Evolutionary conservation across 2,113 vertebrate species (phyloP).

Genomic region (Cebidichthys violaceus): DNA sequence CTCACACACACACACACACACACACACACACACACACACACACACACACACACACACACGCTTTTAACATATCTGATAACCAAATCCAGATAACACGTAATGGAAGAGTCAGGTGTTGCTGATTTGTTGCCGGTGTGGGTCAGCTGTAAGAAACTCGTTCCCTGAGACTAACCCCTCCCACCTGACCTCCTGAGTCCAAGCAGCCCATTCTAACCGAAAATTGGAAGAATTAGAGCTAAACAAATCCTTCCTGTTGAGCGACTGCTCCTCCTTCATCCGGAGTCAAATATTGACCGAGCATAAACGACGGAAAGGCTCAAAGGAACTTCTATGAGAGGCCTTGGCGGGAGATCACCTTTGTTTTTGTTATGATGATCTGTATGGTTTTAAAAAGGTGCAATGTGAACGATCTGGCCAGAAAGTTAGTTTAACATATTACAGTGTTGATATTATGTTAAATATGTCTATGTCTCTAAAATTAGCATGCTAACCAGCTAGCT

Average conservation of each 20-base stretch:
- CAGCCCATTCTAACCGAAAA: background rate
- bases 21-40: no score
- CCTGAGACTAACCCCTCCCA: background rate
- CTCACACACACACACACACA: no score
- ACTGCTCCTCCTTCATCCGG: conserved; percentile 9
- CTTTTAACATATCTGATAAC: conserved; percentile 37
- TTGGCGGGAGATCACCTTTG: conserved; percentile 2
- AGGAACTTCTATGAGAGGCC: conserved; percentile 37
- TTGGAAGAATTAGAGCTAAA: conserved; percentile 1
- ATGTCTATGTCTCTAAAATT: background rate
- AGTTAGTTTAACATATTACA: background rate
- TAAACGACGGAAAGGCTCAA: conserved; percentile 19
- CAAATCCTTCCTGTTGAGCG: background rate
- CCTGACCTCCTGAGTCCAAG: conserved; percentile 18
- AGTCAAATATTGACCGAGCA: conserved; percentile 42
- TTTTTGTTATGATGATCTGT: background rate
- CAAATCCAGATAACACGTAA: conserved; percentile 33
- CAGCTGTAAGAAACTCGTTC: conserved; percentile 20
- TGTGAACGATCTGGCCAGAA: background rate
- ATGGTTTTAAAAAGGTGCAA: background rate
- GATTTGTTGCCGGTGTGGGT: conserved; percentile 5
- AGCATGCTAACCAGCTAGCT: background rate
- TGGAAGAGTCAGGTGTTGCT: conserved; percentile 18
- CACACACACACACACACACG: background rate
- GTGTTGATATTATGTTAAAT: background rate